Evolutionary conservation across 2,113 vertebrate genomes (phyloP), one percentile per base, ranked within the genome.

Genomic region (Neotoma lepida): DNA sequence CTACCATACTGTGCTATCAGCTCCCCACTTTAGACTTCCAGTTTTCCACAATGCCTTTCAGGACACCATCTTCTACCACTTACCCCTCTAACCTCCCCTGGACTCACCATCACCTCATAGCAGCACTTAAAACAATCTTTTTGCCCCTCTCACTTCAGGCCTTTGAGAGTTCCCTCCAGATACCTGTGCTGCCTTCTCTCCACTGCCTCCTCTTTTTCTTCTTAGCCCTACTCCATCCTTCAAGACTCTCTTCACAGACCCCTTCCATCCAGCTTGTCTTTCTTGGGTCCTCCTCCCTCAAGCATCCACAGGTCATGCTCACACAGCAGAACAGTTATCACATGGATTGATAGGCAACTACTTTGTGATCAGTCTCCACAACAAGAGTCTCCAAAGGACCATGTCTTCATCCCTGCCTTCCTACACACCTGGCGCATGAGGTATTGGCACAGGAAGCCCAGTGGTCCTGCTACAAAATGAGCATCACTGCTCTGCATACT

Each of bases 401-500:
- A 0, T 4, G n/a, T 66, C 33, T 26, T 17, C 12, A 35, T 41
- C 51, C 58, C 80, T n/a, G n/a, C 22, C 0, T 77, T 35, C 17
- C 33, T 41, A 73, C 26, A 9, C 1, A 13, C 28, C 84, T 3
- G 68, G 68, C 28, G 49, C 3, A 0, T 26, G 20, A 39, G 33
- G 2, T 54, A 0, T 0, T 58, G 15, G 44, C 17, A 51, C 44
- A 9, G 2, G 46, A 77, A 71, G 56, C n/a, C 86, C 12, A 10
- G 49, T 41, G 24, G 1, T n/a, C n/a, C 61, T n/a, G 4, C 35
- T 56, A 33, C n/a, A 1, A 7, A 30, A 9, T 35, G n/a, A 33
- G 14, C 13, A 2, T 18, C 39, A 26, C 70, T 0, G 0, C 5
- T n/a, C 41, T 39, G 44, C 8, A 0, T 3, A 33, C 39, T 10